These are phyloP conservation scores for Bufo gargarizans DNA, from an alignment of 2,113 vertebrate species.

Conservation along the genomic window DNA sequence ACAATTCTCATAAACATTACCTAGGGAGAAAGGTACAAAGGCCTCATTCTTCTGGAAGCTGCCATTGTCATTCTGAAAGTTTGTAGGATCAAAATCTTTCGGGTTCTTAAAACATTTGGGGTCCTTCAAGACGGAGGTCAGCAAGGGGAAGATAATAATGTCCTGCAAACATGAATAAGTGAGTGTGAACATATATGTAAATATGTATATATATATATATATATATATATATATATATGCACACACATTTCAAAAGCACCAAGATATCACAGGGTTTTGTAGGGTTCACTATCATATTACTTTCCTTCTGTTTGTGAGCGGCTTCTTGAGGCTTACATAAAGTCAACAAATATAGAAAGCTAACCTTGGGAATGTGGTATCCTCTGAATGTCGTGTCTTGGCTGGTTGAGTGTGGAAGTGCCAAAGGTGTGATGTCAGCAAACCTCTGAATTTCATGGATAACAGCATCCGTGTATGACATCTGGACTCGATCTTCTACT, in stretches of 20 bases:
- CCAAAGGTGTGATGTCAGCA: conserved; percentile 58
- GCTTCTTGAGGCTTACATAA: too few species aligned
- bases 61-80: conserved; percentile 69
- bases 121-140: conserved; percentile 68
- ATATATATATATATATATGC: too few species aligned
- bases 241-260: too few species aligned
- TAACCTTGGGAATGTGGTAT: conserved; percentile 64
- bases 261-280: too few species aligned
- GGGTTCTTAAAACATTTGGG: conserved; percentile 66
- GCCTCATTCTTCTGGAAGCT: conserved; percentile 70
- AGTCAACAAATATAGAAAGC: neutral
- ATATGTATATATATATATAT: too few species aligned
- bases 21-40: conserved; percentile 69
- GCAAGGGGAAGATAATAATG: conserved; percentile 63
- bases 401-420: conserved; percentile 47
- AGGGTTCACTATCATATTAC: too few species aligned
- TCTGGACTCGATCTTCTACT: conserved; percentile 60
- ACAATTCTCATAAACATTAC: conserved; percentile 52
- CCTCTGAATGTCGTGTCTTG: conserved; percentile 62
- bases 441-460: conserved; percentile 65
- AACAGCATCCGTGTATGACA: conserved; percentile 66
- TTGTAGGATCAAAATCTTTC: conserved; percentile 65
- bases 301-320: too few species aligned
- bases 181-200: too few species aligned
- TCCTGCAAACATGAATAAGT: conserved; percentile 57